phyloP scores from a whole-genome alignment of 2,113 vertebrate genomes.

The Sitta europaea region DNA sequence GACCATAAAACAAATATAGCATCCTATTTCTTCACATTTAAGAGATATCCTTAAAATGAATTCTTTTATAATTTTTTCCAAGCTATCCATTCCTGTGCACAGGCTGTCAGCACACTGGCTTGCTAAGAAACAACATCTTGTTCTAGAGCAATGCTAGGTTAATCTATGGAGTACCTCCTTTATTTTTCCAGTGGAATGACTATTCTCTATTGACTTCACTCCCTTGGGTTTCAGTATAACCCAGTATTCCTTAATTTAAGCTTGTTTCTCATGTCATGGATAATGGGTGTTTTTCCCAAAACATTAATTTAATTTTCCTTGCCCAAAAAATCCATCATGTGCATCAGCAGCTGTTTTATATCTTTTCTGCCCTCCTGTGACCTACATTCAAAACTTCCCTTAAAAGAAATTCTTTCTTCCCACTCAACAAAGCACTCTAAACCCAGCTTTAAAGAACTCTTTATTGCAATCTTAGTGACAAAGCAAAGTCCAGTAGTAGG shows the following conservation, averaged over 20 bases:
- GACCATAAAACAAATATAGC: not conserved
- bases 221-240: not conserved
- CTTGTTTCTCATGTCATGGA: not conserved
- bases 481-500: not conserved
- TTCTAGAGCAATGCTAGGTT: not conserved
- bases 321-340: not conserved
- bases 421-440: not conserved
- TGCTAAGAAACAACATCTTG: not conserved
- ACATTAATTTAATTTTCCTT: not conserved
- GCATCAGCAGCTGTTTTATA: not conserved
- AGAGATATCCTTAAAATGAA: not conserved
- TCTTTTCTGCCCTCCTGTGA: not conserved
- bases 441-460: not conserved
- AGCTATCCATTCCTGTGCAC: not conserved
- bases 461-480: not conserved
- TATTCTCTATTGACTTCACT: not conserved
- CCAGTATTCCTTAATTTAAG: not conserved
- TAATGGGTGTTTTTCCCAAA: not conserved
- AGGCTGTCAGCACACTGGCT: not conserved
- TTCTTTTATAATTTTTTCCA: not conserved
- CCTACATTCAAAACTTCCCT: not conserved
- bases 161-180: not conserved
- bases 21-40: not conserved
- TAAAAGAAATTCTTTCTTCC: not conserved
- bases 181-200: not conserved